Base-by-base conservation (phyloP, 2,888 invertebrate genomes). In the Pristionchus fissidentatus region DNA sequence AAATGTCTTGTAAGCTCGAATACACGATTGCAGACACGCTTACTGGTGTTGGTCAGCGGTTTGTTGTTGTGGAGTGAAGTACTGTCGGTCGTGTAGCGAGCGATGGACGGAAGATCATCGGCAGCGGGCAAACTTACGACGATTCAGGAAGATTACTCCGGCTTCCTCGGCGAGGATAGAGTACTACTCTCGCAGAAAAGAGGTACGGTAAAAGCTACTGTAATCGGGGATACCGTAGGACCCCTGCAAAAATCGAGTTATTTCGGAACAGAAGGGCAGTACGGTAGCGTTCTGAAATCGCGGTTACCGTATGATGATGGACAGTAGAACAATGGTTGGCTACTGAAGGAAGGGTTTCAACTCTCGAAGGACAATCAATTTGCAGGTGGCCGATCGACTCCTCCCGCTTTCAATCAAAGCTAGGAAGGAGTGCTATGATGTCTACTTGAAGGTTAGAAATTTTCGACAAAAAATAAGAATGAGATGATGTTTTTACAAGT, bases 371-470 rank as follows among this genome's bases (percentile, higher is more conserved):
- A 35, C 35, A 3, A 7, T 70, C n/a, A 4, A 19, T 26, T 38
- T n/a, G n/a, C 43, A 70, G 70, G 70, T 70, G 70, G 43, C 43
- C 41, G 70, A 70, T n/a, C 70, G 70, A n/a, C 70, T 70, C 8
- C 70, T 41, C 26, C 26, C 43, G 29, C 43, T 70, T n/a, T 70
- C 70, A 41, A 70, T 70, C n/a, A 70, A 70, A 26, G 26, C 70
- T 22, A 70, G 70, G 70, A 70, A 70, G 43, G 70, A 70, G 32
- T 70, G 38, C 41, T 38, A 70, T 26, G 43, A 70, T n/a, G 43
- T 41, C 8, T 70, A 43, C 70, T 26, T 26, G 13, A 41, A 26
- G 43, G 70, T 70, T 38, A 70, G 70, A n/a, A n/a, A n/a, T n/a
- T n/a, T n/a, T n/a, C n/a, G n/a, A n/a, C n/a, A n/a, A n/a, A n/a